A percentile compares a stretch with the other conserved stretches of the same genome.
Evolutionary conservation across 1,140 invertebrate species (phyloP).

Genomic region (Scaptomyza montana): DNA sequence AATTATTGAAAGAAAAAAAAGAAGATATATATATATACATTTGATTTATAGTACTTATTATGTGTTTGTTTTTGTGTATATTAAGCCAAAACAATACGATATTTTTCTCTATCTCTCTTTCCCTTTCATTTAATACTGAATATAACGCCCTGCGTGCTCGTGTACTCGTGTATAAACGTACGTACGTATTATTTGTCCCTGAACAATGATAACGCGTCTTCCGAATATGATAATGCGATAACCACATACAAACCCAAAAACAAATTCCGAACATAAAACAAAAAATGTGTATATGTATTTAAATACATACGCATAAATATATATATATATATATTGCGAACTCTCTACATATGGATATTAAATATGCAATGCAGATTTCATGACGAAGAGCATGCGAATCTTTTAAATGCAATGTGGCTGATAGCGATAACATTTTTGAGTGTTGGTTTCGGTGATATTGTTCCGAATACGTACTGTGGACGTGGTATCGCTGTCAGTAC

Average conservation of each 20-base stretch:
- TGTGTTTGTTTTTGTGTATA: conserved; percentile 69
- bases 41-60: conserved; percentile 29
- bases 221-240: background rate
- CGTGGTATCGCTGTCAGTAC: conserved; percentile 98
- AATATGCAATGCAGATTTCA: conserved; percentile 90
- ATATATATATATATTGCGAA: conserved; percentile 15
- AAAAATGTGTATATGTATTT: background rate
- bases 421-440: conserved; percentile 99
- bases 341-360: conserved; percentile 22
- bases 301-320: background rate
- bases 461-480: conserved; percentile 99
- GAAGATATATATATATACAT: too few relatives aligned
- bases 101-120: conserved; percentile 81
- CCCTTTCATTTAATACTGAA: conserved; percentile 68
- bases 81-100: conserved; percentile 79
- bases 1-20: conserved; percentile 7
- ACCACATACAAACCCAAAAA: conserved; percentile 4
- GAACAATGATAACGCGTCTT: conserved; percentile 15
- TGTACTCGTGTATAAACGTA: conserved; percentile 38
- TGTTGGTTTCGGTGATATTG: conserved; percentile 99
- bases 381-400: conserved; percentile 98
- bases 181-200: conserved; percentile 32
- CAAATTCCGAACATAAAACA: conserved; percentile 11
- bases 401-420: conserved; percentile 99
- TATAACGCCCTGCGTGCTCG: conserved; percentile 53